Conservation (phyloP, 1,140 invertebrate species). For the Ceratosolen fusciceps region DNA sequence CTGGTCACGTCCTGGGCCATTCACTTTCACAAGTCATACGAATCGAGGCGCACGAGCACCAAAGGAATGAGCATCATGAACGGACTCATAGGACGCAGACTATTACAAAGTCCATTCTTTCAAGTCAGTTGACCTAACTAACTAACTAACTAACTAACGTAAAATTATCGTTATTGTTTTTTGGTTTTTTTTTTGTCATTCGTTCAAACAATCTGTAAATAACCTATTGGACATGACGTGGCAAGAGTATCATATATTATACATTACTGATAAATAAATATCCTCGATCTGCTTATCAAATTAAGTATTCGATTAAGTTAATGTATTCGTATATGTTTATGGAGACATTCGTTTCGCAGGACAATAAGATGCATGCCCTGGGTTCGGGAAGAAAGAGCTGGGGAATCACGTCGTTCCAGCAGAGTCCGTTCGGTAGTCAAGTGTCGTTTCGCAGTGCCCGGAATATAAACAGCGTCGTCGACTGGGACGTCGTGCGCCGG, state of each 20-base stretch:
- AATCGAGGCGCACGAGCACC: slow-evolving; percentile 47
- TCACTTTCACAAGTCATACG: slow-evolving; percentile 78
- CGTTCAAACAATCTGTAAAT: too few species aligned
- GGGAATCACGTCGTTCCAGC: slow-evolving; percentile 70
- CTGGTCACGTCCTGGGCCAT: slow-evolving; percentile 92
- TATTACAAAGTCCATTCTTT: slow-evolving; percentile 55
- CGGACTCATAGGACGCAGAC: slow-evolving; percentile 54
- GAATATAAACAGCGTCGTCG: slow-evolving; percentile 88
- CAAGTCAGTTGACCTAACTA: slow-evolving; percentile 51
- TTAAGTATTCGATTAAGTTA: too few species aligned
- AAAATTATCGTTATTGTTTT: too few species aligned
- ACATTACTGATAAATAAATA: too few species aligned
- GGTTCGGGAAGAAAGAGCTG: slow-evolving; percentile 52
- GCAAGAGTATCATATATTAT: too few species aligned
- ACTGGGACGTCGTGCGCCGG: slow-evolving; percentile 89
- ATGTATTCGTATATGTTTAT: too few species aligned
- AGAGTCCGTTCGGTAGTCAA: slow-evolving; percentile 84
- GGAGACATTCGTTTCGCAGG: slow-evolving; percentile 50
- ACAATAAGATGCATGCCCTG: slow-evolving; percentile 54
- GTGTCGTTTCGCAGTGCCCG: slow-evolving; percentile 79
- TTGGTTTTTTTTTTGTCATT: too few species aligned
- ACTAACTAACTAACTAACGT: too few species aligned
- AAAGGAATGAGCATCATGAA: slow-evolving; percentile 58
- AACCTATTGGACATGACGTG: too few species aligned
- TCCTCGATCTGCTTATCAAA: too few species aligned